Evolutionary conservation across 2,888 invertebrate genomes (phyloP).

Genomic region (Ferdinandea cuprea): DNA sequence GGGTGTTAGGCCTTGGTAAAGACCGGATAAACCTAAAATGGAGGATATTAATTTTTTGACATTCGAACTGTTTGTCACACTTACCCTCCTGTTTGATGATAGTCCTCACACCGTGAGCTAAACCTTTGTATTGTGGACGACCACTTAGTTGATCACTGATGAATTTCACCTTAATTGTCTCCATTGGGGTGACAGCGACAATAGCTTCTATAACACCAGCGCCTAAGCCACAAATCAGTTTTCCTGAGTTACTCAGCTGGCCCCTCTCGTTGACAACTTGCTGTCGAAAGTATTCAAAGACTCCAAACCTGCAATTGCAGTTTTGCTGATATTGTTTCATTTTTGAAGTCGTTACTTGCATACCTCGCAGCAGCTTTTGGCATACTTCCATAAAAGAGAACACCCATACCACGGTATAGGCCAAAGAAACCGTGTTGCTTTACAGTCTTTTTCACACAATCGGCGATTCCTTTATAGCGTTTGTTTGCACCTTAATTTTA

Average conservation of each 20-base stretch:
- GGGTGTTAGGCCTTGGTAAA: conserved; percentile 97
- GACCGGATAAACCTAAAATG: conserved; percentile 87
- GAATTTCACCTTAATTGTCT: conserved; percentile 99
- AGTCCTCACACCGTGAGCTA: conserved; percentile 94
- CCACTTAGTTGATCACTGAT: conserved; percentile 97
- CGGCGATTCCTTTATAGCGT: conserved; percentile 91
- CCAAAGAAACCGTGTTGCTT: conserved; percentile 95
- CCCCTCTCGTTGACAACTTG: conserved; percentile 90
- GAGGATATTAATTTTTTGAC: neutral
- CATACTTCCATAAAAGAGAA: conserved; percentile 98
- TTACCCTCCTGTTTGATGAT: conserved; percentile 93
- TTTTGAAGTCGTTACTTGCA: neutral
- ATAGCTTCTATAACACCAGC: conserved; percentile 98
- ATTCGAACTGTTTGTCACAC: neutral
- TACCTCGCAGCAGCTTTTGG: conserved; percentile 98
- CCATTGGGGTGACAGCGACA: conserved; percentile 99
- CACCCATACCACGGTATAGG: conserved; percentile 97
- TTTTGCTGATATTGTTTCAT: neutral
- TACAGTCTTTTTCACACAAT: conserved; percentile 96
- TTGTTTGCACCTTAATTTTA: conserved; percentile 79
- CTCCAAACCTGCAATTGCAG: conserved; percentile 91
- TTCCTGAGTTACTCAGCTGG: conserved; percentile 89
- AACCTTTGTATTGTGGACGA: conserved; percentile 95
- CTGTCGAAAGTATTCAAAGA: conserved; percentile 96
- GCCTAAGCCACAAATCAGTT: conserved; percentile 95